Conservation (phyloP, 2,113 vertebrate species). For the Ranitomeya variabilis region DNA sequence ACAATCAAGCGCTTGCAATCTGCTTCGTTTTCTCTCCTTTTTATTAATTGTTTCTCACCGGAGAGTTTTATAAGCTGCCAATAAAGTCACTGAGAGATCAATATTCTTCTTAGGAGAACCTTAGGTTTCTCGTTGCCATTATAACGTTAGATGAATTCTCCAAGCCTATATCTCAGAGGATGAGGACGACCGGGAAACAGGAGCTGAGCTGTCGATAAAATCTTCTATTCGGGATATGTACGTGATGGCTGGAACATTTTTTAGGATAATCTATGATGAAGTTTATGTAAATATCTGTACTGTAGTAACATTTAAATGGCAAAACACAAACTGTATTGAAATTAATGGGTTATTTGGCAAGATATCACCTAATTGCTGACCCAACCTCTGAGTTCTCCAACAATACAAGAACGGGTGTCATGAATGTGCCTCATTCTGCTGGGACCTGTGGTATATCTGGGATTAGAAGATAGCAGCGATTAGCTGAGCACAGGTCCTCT, state of each 20-base stretch:
- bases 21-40: constrained; percentile 24
- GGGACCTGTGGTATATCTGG: too few relatives aligned
- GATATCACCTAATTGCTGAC: too few relatives aligned
- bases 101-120: constrained; percentile 7
- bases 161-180: neutral
- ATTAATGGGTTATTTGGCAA: neutral
- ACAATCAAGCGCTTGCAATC: constrained; percentile 43
- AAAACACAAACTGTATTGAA: neutral
- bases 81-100: constrained; percentile 20
- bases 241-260: neutral
- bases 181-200: neutral
- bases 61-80: constrained; percentile 39
- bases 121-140: neutral
- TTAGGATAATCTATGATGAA: neutral
- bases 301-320: neutral
- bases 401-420: too few relatives aligned
- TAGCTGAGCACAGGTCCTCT: too few relatives aligned
- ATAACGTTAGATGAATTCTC: neutral
- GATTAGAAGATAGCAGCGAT: too few relatives aligned
- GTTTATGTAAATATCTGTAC: neutral
- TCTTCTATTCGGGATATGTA: neutral
- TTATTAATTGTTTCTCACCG: constrained; percentile 51
- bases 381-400: too few relatives aligned
- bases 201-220: constrained; percentile 14
- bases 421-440: too few relatives aligned